Evolutionary conservation across 1,140 invertebrate species (phyloP).

Genomic region (Adelges cooleyi): DNA sequence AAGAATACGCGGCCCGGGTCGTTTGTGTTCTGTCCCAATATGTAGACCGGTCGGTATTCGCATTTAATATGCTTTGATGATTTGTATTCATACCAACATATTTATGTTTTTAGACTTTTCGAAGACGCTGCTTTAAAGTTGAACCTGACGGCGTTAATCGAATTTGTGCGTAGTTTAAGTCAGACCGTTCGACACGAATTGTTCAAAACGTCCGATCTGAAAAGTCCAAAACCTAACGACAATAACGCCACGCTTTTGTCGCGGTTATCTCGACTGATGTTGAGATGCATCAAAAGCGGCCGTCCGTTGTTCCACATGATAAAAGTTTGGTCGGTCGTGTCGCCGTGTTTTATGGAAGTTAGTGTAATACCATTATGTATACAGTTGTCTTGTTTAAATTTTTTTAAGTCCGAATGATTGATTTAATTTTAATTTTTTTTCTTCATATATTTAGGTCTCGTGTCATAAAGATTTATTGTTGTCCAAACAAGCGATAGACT

Average conservation of each 20-base stretch:
- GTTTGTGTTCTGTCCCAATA: conserved; percentile 75
- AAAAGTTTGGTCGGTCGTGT: conserved; percentile 75
- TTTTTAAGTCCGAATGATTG: not conserved
- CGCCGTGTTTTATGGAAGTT: conserved; percentile 83
- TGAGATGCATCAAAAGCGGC: conserved; percentile 74
- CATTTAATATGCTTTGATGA: not conserved
- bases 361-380: too few species aligned
- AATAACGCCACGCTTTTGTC: conserved; percentile 46
- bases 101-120: conserved; percentile 45
- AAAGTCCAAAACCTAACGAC: conserved; percentile 28
- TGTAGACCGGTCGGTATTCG: conserved; percentile 53
- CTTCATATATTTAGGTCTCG: conserved; percentile 51
- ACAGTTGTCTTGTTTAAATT: not conserved
- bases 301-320: conserved; percentile 80
- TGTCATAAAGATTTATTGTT: conserved; percentile 79
- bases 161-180: conserved; percentile 69
- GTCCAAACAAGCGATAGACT: conserved; percentile 84
- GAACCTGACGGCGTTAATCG: conserved; percentile 69
- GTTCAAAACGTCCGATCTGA: conserved; percentile 37
- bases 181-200: conserved; percentile 67
- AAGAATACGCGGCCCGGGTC: conserved; percentile 70
- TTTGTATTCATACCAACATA: not conserved
- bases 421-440: not conserved
- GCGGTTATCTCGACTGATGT: conserved; percentile 71
- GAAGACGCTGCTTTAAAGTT: conserved; percentile 75